Evolutionary conservation across 2,888 invertebrate species (phyloP), one percentile per base, ranked within the genome.

Genomic region (Argyresthia goedartella): DNA sequence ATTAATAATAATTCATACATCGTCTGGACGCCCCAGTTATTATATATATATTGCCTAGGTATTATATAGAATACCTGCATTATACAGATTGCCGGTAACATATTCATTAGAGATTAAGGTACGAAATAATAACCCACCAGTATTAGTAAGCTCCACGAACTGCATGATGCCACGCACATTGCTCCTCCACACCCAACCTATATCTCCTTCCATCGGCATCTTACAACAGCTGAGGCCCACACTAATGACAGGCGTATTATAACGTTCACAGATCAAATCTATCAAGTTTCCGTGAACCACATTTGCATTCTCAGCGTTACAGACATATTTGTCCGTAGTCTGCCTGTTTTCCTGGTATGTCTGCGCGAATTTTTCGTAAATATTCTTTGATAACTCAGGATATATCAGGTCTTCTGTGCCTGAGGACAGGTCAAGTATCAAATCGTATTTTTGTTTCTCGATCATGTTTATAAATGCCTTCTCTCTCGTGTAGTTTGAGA

Each of bases 221-320:
- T 93, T 93, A 67, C 96, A 96, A 64, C 96, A 96, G 52, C 92
- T 91, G 33, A 96, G 72, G 14, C 94, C 92, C 4, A 92, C 88
- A 0, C 93, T 91, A 49, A 93, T 82, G 67, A 93, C 81, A 0
- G 94, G 92, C 1, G 90, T 86, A 51, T 89, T 85, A 60, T 89
- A 92, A 62, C 90, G 86, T 34, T 89, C 88, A 57, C 88, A 89
- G 13, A 94, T 68, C 51, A 88, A 75, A 69, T 89, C 90, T 6
- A 89, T 89, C 57, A 90, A 63, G 39, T 88, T 79, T 0, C 87
- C 87, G 51, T 88, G 87, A 0, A 62, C 65, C 0, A 62, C 49
- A 60, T 70, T 66, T 6, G 55, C 53, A 1, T 73, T 57, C 14
- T 62, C 51, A 11, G 64, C 53, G 48, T 61, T 57, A 55, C 85